Evolutionary conservation across 1,140 invertebrate genomes (phyloP).

Genomic region (Pogonomyrmex barbatus): DNA sequence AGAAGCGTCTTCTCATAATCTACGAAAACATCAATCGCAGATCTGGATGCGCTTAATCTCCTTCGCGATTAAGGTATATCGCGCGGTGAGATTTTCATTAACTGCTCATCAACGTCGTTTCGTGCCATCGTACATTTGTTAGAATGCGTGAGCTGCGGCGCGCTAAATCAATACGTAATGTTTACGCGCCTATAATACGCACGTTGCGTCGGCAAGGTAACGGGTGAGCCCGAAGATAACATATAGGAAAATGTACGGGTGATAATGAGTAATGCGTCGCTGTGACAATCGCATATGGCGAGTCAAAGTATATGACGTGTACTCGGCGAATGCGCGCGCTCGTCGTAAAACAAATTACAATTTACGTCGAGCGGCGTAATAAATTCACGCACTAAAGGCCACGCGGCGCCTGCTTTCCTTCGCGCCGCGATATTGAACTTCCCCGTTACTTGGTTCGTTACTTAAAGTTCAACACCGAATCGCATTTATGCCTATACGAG

Average conservation of each 20-base stretch:
- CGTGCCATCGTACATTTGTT: slow-evolving; percentile 12
- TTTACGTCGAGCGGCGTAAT: slow-evolving; percentile 26
- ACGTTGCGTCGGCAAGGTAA: slow-evolving; percentile 9
- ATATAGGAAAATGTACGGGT: slow-evolving; percentile 37
- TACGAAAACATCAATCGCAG: slow-evolving; percentile 23
- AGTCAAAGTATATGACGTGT: slow-evolving; percentile 46
- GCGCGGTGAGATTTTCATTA: slow-evolving; percentile 24
- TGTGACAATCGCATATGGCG: slow-evolving; percentile 42
- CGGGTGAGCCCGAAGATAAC: not conserved
- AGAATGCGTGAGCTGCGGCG: not conserved
- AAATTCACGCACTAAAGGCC: slow-evolving; percentile 49
- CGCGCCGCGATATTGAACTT: slow-evolving; percentile 25
- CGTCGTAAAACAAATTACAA: slow-evolving; percentile 51
- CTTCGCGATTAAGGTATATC: not conserved
- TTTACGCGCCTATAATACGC: not conserved
- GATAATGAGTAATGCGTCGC: slow-evolving; percentile 45
- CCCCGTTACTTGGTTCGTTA: slow-evolving; percentile 16
- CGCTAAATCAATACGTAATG: slow-evolving; percentile 23
- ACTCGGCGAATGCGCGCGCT: slow-evolving; percentile 9
- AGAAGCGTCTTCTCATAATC: not conserved
- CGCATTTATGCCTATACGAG: slow-evolving; percentile 26
- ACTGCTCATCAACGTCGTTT: not conserved
- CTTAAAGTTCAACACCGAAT: slow-evolving; percentile 23
- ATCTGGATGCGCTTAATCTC: not conserved
- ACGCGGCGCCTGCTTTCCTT: not conserved